phyloP scores from a whole-genome alignment of 2,113 vertebrate genomes.

The Aptenodytes patagonicus region DNA sequence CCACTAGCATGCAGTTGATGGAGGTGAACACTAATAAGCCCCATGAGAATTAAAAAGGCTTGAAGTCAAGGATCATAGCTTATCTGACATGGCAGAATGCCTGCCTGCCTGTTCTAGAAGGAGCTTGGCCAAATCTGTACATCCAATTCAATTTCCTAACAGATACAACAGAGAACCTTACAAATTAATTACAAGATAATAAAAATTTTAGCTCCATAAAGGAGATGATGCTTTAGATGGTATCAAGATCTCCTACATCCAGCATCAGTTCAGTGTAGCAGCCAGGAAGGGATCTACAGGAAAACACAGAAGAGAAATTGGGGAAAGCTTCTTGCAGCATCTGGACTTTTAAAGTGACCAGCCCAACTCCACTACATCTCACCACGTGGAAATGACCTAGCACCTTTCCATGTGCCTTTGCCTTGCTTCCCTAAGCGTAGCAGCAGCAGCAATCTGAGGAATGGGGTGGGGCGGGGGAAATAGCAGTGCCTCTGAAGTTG shows the following conservation, averaged over 20 bases:
- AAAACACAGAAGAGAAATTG: background rate
- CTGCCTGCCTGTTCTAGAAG: background rate
- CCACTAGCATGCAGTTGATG: background rate
- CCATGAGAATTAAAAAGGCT: background rate
- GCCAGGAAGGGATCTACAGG: background rate
- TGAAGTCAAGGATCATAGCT: background rate
- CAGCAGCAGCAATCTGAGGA: background rate
- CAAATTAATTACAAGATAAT: background rate
- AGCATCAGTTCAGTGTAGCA: background rate
- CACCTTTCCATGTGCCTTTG: background rate
- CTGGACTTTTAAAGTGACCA: background rate
- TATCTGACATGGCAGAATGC: background rate
- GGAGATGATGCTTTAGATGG: background rate
- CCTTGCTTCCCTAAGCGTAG: rapidly evolving
- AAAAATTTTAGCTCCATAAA: background rate
- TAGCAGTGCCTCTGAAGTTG: background rate
- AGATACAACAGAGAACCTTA: background rate
- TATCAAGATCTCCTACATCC: background rate
- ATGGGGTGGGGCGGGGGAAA: background rate
- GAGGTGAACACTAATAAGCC: background rate
- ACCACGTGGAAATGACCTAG: background rate
- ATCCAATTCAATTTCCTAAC: background rate
- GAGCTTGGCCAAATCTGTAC: background rate
- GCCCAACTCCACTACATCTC: background rate
- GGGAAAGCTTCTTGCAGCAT: background rate